Conservation (phyloP, 2,888 invertebrate species). For the Trachelus tabidus region DNA sequence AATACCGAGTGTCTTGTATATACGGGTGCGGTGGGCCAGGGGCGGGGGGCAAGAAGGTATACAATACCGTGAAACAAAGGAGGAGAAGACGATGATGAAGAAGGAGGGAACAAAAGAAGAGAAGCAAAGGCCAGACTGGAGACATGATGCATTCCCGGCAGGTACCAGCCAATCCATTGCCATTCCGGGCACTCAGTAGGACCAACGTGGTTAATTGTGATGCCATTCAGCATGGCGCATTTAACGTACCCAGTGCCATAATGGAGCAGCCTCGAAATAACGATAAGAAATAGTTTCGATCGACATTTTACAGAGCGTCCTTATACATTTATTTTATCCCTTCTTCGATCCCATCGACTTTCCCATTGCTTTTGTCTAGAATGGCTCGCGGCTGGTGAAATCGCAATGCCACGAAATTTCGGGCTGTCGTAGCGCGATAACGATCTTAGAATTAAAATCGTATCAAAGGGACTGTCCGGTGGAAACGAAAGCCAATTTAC, state of each 20-base stretch:
- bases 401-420: background rate
- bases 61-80: background rate
- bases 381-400: background rate
- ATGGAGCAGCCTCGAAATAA: background rate
- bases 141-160: slow-evolving; percentile 52
- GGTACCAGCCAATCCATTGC: slow-evolving; percentile 55
- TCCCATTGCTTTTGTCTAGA: background rate
- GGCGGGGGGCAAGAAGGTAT: background rate
- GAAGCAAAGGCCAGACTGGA: slow-evolving; percentile 9
- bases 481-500: background rate
- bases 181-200: slow-evolving; percentile 48
- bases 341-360: background rate
- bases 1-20: background rate
- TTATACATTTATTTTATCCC: background rate
- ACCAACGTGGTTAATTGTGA: slow-evolving; percentile 56
- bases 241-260: slow-evolving; percentile 34
- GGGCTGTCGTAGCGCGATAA: background rate
- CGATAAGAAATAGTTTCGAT: background rate
- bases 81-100: background rate
- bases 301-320: too few species aligned
- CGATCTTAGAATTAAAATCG: background rate
- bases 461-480: background rate
- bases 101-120: background rate
- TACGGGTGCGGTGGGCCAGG: background rate
- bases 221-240: slow-evolving; percentile 47